phyloP scores from a whole-genome alignment of 2,113 vertebrate species.

The Cryptomyrus ogoouensis region DNA sequence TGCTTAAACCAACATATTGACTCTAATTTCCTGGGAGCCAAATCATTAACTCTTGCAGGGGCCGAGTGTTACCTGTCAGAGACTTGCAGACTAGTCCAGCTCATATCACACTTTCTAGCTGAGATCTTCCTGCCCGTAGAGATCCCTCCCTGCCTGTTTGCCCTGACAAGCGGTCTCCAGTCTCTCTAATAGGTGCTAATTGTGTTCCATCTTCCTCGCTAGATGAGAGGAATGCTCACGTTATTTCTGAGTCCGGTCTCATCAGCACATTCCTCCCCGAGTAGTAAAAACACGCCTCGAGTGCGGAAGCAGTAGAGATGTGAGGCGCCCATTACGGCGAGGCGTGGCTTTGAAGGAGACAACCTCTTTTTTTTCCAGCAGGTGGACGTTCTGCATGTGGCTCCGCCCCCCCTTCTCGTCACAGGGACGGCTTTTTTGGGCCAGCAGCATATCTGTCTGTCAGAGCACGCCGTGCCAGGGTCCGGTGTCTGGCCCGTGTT shows the following conservation, averaged over 20 bases:
- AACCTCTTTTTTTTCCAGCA: neutral
- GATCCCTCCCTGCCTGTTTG: slow-evolving; percentile 18
- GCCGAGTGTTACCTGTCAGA: slow-evolving; percentile 44
- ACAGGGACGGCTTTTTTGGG: neutral
- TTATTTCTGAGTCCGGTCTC: slow-evolving; percentile 61
- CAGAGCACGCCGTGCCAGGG: neutral
- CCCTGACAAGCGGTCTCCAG: slow-evolving; percentile 55
- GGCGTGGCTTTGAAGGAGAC: neutral
- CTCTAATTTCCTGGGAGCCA: slow-evolving; percentile 42
- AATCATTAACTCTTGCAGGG: slow-evolving; percentile 25
- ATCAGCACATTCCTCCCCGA: slow-evolving; percentile 65
- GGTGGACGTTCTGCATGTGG: neutral
- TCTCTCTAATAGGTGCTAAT: slow-evolving; percentile 71
- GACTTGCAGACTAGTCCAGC: slow-evolving; percentile 35
- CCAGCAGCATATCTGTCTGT: neutral
- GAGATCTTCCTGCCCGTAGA: neutral
- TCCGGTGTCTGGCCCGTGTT: neutral
- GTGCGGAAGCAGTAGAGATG: slow-evolving; percentile 45
- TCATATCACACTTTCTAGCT: slow-evolving; percentile 31
- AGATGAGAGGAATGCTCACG: slow-evolving; percentile 65
- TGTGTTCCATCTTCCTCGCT: slow-evolving; percentile 69
- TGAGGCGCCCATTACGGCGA: slow-evolving; percentile 25
- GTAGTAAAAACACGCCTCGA: slow-evolving; percentile 42
- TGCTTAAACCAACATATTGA: slow-evolving; percentile 15
- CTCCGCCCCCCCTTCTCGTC: neutral